These are phyloP conservation scores for Ctenochaetus hawaiiensis DNA, from an alignment of 2,797 vertebrate genomes.

Conservation along the genomic window DNA sequence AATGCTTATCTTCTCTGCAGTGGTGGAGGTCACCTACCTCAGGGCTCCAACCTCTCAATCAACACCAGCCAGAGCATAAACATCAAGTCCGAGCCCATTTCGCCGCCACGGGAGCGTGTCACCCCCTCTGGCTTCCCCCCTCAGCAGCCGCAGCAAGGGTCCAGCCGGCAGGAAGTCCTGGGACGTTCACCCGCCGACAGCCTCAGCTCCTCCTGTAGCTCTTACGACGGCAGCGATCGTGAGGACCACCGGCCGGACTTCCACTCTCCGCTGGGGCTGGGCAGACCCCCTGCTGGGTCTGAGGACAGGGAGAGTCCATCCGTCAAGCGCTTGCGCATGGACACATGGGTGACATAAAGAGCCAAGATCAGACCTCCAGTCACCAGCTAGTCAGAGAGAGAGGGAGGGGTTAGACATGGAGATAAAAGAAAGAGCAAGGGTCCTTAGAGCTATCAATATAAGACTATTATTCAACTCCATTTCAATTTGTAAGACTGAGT, in stretches of 20 bases:
- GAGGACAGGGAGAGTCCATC: constrained; percentile 95
- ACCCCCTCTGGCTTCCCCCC: constrained; percentile 91
- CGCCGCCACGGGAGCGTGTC: constrained; percentile 95
- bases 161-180: constrained; percentile 91
- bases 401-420: constrained; percentile 74
- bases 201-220: constrained; percentile 99
- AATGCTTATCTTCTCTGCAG: constrained; percentile 77
- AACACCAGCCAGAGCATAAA: constrained; percentile 97
- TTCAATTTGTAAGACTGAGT: constrained; percentile 82
- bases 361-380: constrained; percentile 68
- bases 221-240: constrained; percentile 97
- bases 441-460: constrained; percentile 80
- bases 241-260: constrained; percentile 95
- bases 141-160: constrained; percentile 86
- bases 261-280: constrained; percentile 93
- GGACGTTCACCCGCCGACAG: constrained; percentile 97
- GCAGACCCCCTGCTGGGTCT: constrained; percentile 87
- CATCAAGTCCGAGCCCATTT: constrained; percentile 99
- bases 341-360: constrained; percentile 98
- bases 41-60: constrained; percentile 96
- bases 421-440: constrained; percentile 71
- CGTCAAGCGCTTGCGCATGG: constrained; percentile 98
- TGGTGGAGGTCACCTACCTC: constrained; percentile 96
- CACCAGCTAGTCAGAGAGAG: constrained; percentile 75
- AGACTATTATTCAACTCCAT: constrained; percentile 84